A percentile compares a stretch with the other conserved stretches of the same genome.
Conservation (phyloP, 2,113 vertebrate genomes). For the Lynx canadensis region DNA sequence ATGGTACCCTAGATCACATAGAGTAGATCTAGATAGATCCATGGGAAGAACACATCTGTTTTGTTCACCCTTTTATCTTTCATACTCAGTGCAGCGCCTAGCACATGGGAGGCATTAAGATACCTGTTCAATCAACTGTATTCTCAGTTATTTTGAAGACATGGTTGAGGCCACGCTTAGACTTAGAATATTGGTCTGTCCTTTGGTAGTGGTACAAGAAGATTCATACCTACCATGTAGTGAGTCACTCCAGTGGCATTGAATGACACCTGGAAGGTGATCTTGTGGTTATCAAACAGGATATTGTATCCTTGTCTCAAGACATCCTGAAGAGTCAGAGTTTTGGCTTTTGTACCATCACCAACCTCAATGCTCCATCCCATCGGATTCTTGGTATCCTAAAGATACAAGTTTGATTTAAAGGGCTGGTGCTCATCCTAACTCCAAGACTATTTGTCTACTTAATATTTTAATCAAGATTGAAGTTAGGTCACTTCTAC, state of each 20-base stretch:
- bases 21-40: not conserved
- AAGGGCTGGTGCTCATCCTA: not conserved
- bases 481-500: not conserved
- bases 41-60: not conserved
- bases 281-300: conserved; percentile 50
- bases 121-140: not conserved
- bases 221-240: conserved; percentile 79
- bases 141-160: not conserved
- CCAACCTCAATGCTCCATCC: conserved; percentile 80
- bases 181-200: not conserved
- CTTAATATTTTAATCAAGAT: not conserved
- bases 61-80: not conserved
- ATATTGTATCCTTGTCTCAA: conserved; percentile 80
- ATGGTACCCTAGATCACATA: not conserved
- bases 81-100: not conserved
- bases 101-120: not conserved
- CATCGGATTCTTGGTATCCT: not conserved
- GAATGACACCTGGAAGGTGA: conserved; percentile 76
- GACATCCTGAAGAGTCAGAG: conserved; percentile 76
- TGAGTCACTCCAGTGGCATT: conserved; percentile 81
- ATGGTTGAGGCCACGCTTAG: not conserved
- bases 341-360: conserved; percentile 52
- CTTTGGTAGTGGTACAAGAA: not conserved
- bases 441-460: not conserved
- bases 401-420: not conserved